Base-by-base conservation (phyloP, 2,888 invertebrate genomes). In the Ophonus ardosiacus region DNA sequence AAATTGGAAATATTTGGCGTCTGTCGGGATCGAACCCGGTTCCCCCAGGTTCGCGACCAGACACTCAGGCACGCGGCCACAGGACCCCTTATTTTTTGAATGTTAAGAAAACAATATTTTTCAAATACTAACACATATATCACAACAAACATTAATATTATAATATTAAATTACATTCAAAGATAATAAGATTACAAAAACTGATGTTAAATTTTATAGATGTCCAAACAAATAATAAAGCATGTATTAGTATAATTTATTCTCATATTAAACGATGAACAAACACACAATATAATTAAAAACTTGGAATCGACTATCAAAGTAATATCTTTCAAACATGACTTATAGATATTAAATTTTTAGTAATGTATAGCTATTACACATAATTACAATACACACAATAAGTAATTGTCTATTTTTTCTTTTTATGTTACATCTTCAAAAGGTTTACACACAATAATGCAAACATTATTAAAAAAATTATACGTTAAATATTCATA, bases 251-350 rank as follows among this genome's bases (percentile, higher is more conserved):
- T 21, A 63, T 21, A n/a, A 21, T 17, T 63, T 63, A 21, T 63
- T 63, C 24, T 24, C 21, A 63, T 13, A 63, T 63, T 24, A 63
- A 63, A 13, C 24, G 63, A 21, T 24, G 63, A 63, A 63, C 10
- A 63, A 63, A 63, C 24, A 63, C 13, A 63, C 61, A 15, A 61
- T 7, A 63, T 63, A 63, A 63, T 63, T 63, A 63, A 63, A 63
- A 63, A 63, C 63, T 63, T 24, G 24, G 24, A 24, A 63, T 63
- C 63, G 63, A 31, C 31, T 31, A 24, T 63, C 63, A 59, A 59
- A 59, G 10, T 63, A 63, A 24, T 63, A 63, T 63, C 63, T 13
- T 63, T 63, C 31, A 31, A 24, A 13, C 63, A 63, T 63, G 63
- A 63, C 63, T 8, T 13, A 13, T 18, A 63, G 4, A 13, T 24